These are phyloP conservation scores for Urosaurus nigricauda DNA, from an alignment of 2,797 vertebrate genomes.

Conservation along the genomic window DNA sequence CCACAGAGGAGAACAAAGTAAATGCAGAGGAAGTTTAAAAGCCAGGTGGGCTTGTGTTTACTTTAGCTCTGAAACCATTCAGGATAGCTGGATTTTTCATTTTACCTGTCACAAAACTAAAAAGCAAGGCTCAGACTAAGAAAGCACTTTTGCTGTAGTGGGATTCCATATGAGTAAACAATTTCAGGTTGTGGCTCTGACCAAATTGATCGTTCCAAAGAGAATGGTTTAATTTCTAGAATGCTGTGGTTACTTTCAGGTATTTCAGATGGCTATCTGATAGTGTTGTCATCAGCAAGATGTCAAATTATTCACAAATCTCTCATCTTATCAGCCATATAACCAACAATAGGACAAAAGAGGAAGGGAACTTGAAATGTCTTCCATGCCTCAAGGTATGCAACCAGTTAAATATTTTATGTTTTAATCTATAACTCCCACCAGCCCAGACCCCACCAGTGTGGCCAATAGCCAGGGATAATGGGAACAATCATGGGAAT, in stretches of 20 bases:
- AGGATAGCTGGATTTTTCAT: slow-evolving; percentile 45
- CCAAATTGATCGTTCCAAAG: background rate
- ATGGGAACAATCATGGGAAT: too few species aligned
- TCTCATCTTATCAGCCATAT: background rate
- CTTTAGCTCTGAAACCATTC: slow-evolving; percentile 38
- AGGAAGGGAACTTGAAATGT: background rate
- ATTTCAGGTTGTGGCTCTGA: background rate
- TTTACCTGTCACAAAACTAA: background rate
- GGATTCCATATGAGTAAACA: background rate
- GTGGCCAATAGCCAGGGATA: too few species aligned
- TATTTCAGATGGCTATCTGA: background rate
- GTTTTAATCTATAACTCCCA: too few species aligned
- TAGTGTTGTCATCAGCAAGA: background rate
- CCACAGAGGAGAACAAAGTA: background rate
- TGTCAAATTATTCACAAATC: background rate
- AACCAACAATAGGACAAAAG: background rate
- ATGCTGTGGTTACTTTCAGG: background rate
- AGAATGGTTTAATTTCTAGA: too few species aligned
- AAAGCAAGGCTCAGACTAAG: slow-evolving; percentile 21
- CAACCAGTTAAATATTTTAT: too few species aligned
- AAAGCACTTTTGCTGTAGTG: slow-evolving; percentile 40
- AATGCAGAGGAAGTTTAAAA: slow-evolving; percentile 10
- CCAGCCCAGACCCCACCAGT: too few species aligned
- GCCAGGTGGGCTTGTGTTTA: slow-evolving; percentile 50
- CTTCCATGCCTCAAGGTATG: background rate